Conservation (phyloP, 2,797 vertebrate species). For the Hydrolagus colliei region DNA sequence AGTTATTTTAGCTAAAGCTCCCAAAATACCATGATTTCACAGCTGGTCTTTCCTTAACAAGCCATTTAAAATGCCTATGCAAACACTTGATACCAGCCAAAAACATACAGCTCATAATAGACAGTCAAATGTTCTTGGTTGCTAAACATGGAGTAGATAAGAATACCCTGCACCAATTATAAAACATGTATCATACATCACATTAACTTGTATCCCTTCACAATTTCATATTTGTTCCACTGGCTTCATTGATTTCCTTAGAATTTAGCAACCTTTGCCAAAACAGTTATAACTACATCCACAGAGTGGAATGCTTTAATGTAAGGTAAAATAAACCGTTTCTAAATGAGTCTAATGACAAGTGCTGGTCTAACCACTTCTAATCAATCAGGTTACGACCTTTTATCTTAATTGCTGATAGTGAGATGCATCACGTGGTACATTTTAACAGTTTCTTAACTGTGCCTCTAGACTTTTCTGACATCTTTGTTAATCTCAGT, state of each 20-base stretch:
- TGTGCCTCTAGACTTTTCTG: conserved; percentile 24
- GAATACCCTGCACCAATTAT: conserved; percentile 14
- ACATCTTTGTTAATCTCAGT: conserved; percentile 32
- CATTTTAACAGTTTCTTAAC: not conserved
- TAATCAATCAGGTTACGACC: not conserved
- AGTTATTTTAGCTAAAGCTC: not conserved
- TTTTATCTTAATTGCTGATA: conserved; percentile 19
- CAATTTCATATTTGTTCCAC: not conserved
- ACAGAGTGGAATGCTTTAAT: not conserved
- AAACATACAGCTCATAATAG: conserved; percentile 16
- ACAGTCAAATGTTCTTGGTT: not conserved
- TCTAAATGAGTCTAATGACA: conserved; percentile 15
- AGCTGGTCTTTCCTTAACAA: conserved; percentile 10
- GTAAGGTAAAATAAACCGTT: not conserved
- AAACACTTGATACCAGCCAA: conserved; percentile 1
- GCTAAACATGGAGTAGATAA: conserved; percentile 9
- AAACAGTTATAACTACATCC: too few species aligned
- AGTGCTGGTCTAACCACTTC: not conserved
- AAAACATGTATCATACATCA: not conserved
- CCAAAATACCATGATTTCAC: not conserved
- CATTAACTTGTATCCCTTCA: not conserved
- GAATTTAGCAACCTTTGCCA: not conserved
- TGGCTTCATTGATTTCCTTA: not conserved
- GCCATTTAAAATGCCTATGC: conserved; percentile 1
- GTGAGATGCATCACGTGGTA: conserved; percentile 11